These are phyloP conservation scores for Bettongia penicillata DNA, from an alignment of 2,113 vertebrate species.

Conservation along the genomic window DNA sequence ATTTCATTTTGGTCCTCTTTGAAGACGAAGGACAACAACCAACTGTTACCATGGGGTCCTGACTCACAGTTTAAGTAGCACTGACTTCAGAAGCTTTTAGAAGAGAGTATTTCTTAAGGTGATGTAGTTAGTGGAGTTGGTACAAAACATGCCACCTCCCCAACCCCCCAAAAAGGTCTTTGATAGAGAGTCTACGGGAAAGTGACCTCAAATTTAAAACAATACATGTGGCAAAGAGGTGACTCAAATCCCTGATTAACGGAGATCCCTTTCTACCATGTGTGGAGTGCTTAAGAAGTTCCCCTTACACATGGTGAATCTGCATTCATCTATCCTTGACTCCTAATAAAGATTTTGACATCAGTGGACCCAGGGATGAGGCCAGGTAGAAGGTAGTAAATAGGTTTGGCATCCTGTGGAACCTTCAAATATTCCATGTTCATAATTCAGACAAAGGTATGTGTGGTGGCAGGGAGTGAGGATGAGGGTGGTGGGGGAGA, in stretches of 20 bases:
- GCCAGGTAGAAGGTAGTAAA: neutral
- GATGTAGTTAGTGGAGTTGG: too few relatives aligned
- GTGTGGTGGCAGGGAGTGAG: neutral
- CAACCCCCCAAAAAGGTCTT: too few relatives aligned
- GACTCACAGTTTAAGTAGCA: too few relatives aligned
- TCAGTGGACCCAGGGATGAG: neutral
- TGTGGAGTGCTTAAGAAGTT: neutral
- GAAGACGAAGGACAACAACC: too few relatives aligned
- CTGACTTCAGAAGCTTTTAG: too few relatives aligned
- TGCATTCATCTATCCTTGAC: neutral
- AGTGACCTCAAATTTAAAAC: neutral
- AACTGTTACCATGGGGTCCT: too few relatives aligned
- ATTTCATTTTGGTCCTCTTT: too few relatives aligned
- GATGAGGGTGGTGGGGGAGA: neutral
- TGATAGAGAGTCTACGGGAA: neutral
- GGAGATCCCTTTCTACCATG: neutral
- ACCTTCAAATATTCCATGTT: neutral
- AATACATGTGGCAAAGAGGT: neutral
- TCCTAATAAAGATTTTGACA: neutral
- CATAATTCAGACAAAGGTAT: neutral
- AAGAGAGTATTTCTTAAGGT: too few relatives aligned
- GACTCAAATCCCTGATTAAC: neutral
- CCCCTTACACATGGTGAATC: too few relatives aligned
- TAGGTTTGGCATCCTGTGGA: neutral
- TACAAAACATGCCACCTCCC: too few relatives aligned